A percentile compares a stretch with the other conserved stretches of the same genome.
Evolutionary conservation across 2,113 vertebrate genomes (phyloP).

Genomic region (Tachuris rubrigastra): DNA sequence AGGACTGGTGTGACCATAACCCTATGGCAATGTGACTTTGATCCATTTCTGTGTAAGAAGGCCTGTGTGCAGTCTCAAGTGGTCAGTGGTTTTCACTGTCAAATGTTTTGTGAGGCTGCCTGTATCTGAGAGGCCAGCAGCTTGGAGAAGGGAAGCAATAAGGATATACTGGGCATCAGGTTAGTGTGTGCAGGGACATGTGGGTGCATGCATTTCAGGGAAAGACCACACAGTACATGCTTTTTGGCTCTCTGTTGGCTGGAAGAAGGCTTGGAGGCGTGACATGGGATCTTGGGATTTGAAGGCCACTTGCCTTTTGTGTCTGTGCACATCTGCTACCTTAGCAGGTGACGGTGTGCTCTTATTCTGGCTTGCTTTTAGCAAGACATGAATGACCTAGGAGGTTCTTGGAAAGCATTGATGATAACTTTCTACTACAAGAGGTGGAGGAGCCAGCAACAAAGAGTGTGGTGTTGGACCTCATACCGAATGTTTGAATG

Average conservation of each 20-base stretch:
- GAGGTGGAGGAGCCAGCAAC: not conserved
- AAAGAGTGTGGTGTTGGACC: not conserved
- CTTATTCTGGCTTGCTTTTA: not conserved
- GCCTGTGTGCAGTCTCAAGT: fast-evolving
- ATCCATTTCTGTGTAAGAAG: not conserved
- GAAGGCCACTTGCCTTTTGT: not conserved
- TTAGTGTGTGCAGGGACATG: fast-evolving
- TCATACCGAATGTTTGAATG: not conserved
- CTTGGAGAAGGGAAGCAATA: not conserved
- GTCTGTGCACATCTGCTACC: not conserved
- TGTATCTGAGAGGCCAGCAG: not conserved
- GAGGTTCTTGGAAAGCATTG: not conserved
- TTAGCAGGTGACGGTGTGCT: fast-evolving
- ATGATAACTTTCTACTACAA: not conserved
- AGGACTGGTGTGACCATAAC: not conserved
- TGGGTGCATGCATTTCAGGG: not conserved
- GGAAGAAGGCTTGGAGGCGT: not conserved
- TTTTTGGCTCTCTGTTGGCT: not conserved
- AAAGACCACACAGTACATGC: not conserved
- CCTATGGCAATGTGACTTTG: not conserved
- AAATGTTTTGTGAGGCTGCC: not conserved
- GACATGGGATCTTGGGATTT: not conserved
- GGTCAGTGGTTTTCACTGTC: not conserved
- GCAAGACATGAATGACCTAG: not conserved
- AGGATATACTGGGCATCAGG: not conserved